phyloP scores from a whole-genome alignment of 2,113 vertebrate species.

The Thunnus maccoyii region DNA sequence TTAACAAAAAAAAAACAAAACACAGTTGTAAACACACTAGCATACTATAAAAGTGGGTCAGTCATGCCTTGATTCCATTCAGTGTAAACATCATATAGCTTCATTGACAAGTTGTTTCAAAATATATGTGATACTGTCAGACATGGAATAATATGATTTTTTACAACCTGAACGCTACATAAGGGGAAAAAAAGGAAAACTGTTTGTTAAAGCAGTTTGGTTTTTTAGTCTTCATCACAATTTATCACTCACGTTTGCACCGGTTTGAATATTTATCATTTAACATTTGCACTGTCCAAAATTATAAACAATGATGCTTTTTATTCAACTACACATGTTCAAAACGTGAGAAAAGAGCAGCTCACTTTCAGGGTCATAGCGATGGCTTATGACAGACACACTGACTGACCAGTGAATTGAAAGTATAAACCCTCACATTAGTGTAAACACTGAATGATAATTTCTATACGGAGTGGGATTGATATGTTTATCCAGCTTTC shows the following conservation, averaged over 20 bases:
- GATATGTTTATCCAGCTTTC: neutral
- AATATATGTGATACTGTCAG: neutral
- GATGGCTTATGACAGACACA: no score
- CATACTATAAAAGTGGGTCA: neutral
- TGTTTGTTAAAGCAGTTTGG: neutral
- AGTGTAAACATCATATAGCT: conserved; percentile 2
- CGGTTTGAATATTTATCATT: neutral
- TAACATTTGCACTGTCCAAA: neutral
- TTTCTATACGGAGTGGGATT: neutral
- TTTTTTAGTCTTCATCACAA: neutral
- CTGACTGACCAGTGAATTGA: neutral
- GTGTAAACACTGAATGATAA: neutral
- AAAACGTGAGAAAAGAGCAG: no score
- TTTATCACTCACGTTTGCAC: neutral
- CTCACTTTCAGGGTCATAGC: neutral
- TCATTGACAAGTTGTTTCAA: neutral
- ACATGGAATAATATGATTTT: neutral
- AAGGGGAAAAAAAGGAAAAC: neutral
- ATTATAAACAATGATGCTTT: neutral
- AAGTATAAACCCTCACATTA: neutral
- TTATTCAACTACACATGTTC: neutral
- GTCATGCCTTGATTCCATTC: neutral
- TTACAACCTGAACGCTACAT: neutral
- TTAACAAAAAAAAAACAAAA: neutral
- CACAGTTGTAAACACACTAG: neutral